Base-by-base conservation (phyloP, 2,113 vertebrate genomes). In the Carassius gibelio region DNA sequence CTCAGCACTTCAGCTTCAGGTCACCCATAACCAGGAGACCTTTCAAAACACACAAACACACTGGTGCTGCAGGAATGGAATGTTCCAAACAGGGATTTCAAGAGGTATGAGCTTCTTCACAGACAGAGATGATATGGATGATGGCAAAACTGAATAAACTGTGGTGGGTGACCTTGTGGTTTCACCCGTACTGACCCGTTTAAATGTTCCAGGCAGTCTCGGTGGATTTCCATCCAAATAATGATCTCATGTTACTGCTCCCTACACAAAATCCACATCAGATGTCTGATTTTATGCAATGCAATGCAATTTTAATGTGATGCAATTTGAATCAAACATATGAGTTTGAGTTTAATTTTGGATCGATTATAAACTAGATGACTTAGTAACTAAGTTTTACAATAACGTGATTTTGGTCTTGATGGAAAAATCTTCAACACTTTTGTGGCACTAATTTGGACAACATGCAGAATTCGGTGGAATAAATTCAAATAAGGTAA, bases 121-220 rank as follows among this genome's bases (percentile, higher is more conserved):
- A 86, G 78, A 84, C 61, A 82, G 72, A 86, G 77, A 84, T 84
- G 85, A 84, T 75, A 84, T 26, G 71, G 84, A 52, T 78, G 81
- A 88, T 69, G 42, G 77, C 75, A 74, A 59, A 64, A 69, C 42
- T 64, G 84, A 83, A 71, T 79, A 81, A 85, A 81, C 75, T 75
- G 66, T 80, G 59, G 66, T 48, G 81, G 72, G 34, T 78, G 75
- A 87, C 17, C 21, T 48, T 42, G 66, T 38, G 17, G 17, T 82
- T 80, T 77, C 17, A 86, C 42, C 30, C 14, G 45, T 38, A 42
- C 59, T 82, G 84, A 85, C 64, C 66, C 36, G 15, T 52, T 50
- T 59, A n/a, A 72, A 21, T 72, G 30, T 83, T 83, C 50, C 50
- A 83, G 13, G 48, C 15, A 19, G 64, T 69, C 42, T 57, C 50